Evolutionary conservation across 1,140 invertebrate species (phyloP), one percentile per base, ranked within the genome.

Genomic region (Drosophila rhopaloa): DNA sequence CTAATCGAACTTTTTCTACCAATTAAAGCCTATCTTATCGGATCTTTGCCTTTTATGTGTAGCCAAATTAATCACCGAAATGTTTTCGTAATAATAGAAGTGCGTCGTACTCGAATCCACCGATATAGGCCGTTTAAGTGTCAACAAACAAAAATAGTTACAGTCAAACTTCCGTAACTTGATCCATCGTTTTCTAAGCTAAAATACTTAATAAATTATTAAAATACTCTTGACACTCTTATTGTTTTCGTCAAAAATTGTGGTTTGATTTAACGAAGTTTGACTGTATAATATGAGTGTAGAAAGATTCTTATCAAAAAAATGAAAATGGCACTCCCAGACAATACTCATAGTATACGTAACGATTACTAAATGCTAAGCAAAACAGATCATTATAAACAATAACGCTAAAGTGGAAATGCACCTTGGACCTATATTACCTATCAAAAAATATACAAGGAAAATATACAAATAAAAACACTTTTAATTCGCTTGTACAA

Each of bases 11-110:
- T 50, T 38, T 50, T 68, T 76, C 62, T 38, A n/a, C 24, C 19
- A 38, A 68, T 41, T 74, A 55, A 40, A 37, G 27, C 11, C 14
- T 75, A 66, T 81, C 77, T 81, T 61, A 81, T 81, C 79, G 43
- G 40, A 57, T 56, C 38, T 70, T 9, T n/a, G 27, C 9, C 29
- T 37, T 37, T 46, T 65, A 56, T 47, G 47, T 57, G 40, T 41
- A 40, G 47, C 57, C 24, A 63, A 74, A 50, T 56, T 40, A 56
- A 56, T 43, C 40, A 74, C n/a, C 47, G 9, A 73, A 73, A 68
- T 46, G 72, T 50, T 27, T 14, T 27, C 29, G 53, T 47, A 46
- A 27, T 47, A 70, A 51, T 51, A 35, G 62, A 47, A 32, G 3
- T 16, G 27, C 47, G 47, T 8, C n/a, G 13, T 32, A 48, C n/a